A percentile compares a stretch with the other conserved stretches of the same genome.
These are phyloP conservation scores for Platyscapa corneri DNA, from an alignment of 1,140 invertebrate genomes.

Conservation along the genomic window DNA sequence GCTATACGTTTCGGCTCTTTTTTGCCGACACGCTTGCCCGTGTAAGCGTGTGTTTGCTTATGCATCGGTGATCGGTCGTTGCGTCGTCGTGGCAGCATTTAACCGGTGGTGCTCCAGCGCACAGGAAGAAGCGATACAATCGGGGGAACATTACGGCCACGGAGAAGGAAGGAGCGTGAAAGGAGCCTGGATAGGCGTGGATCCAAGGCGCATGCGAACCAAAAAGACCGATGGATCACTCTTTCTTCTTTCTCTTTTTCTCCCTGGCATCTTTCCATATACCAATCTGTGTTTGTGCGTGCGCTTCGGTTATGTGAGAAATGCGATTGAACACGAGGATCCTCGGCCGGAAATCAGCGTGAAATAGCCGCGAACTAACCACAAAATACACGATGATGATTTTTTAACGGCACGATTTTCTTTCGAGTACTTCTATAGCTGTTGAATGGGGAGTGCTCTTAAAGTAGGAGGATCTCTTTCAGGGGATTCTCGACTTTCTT, in stretches of 20 bases:
- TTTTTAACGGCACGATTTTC: not conserved
- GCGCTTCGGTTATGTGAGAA: not conserved
- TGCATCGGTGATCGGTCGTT: not conserved
- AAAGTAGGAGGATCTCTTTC: slow-evolving; percentile 17
- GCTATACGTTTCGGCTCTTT: slow-evolving; percentile 55
- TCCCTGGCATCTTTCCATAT: not conserved
- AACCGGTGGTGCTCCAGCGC: not conserved
- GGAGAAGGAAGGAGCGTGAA: slow-evolving; percentile 52
- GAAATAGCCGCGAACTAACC: slow-evolving; percentile 37
- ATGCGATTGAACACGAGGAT: slow-evolving; percentile 1
- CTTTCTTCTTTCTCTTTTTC: not conserved
- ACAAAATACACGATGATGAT: not conserved
- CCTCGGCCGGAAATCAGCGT: slow-evolving; percentile 47
- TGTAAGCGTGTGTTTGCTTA: no score
- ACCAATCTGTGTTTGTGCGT: not conserved
- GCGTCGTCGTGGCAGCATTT: not conserved
- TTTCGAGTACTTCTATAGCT: not conserved
- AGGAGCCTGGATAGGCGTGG: slow-evolving; percentile 59
- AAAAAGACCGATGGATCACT: slow-evolving; percentile 23
- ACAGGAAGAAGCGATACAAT: slow-evolving; percentile 63
- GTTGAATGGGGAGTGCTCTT: not conserved
- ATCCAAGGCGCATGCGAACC: not conserved
- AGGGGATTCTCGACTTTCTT: not conserved
- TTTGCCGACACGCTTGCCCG: not conserved
- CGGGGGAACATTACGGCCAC: slow-evolving; percentile 51